These are phyloP conservation scores for Zelleria hepariella DNA, from an alignment of 2,888 invertebrate genomes.

Conservation along the genomic window DNA sequence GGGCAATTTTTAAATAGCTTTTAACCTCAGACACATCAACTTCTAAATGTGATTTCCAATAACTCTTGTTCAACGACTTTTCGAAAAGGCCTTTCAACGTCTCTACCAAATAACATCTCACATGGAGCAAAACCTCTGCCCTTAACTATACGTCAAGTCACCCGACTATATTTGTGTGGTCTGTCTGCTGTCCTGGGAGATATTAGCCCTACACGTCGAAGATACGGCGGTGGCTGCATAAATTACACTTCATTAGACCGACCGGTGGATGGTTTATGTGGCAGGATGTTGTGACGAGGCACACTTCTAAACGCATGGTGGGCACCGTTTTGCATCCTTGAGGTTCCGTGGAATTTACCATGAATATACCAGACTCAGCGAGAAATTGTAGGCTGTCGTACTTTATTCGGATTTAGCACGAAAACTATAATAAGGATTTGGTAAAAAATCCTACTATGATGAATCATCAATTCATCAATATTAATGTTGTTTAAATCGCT, in stretches of 20 bases:
- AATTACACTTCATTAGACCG: constrained; percentile 54
- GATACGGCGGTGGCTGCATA: constrained; percentile 57
- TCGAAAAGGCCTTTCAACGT: no score
- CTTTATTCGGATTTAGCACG: no score
- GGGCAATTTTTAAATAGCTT: no score
- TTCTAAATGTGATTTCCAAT: no score
- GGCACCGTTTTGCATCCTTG: not conserved
- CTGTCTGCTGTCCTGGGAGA: constrained; percentile 3
- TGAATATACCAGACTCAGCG: not conserved
- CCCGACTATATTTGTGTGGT: constrained; percentile 1
- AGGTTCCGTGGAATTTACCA: not conserved
- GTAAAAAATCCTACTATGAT: no score
- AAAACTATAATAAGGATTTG: no score
- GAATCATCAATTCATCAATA: no score
- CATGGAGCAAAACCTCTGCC: not conserved
- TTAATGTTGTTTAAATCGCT: no score
- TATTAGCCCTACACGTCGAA: constrained; percentile 19
- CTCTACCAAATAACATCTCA: not conserved
- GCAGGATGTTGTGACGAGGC: constrained; percentile 59
- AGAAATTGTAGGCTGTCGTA: no score
- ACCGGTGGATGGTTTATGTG: constrained; percentile 42
- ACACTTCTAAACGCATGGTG: constrained; percentile 19
- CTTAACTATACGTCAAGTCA: not conserved
- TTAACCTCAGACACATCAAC: no score
- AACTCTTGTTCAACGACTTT: no score